These are phyloP conservation scores for Orius insidiosus DNA, from an alignment of 1,140 invertebrate species.

Conservation along the genomic window DNA sequence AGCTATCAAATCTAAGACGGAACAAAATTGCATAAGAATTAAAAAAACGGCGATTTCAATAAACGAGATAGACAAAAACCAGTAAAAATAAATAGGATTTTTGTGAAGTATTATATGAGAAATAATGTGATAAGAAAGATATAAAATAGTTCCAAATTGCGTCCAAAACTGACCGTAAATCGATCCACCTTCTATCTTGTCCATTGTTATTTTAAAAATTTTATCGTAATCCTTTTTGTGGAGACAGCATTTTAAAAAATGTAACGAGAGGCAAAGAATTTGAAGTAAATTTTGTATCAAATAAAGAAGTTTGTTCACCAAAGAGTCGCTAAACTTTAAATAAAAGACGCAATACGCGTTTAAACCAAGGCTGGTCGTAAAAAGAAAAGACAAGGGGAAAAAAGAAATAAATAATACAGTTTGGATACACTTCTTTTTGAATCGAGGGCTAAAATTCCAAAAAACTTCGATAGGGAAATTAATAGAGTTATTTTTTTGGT, in stretches of 20 bases:
- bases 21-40: conserved; percentile 5
- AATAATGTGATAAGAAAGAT: background rate
- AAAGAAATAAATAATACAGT: background rate
- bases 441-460: background rate
- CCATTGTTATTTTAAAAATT: background rate
- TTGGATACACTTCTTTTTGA: background rate
- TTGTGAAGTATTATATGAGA: background rate
- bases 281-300: conserved; percentile 3
- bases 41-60: conserved; percentile 3
- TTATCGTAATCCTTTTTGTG: background rate
- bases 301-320: background rate
- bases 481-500: background rate
- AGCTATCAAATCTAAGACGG: background rate
- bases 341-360: background rate
- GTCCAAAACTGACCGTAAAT: conserved; percentile 1
- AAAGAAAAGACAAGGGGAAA: background rate
- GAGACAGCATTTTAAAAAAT: background rate
- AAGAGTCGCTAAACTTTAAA: background rate
- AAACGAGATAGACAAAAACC: background rate
- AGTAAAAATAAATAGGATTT: background rate
- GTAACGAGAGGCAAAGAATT: background rate
- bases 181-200: background rate
- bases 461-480: background rate
- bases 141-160: background rate
- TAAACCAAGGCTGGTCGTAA: background rate